Percentiles rank a stretch among this genome's conserved stretches.
Conservation (phyloP, 92 coral and sea anemone genomes). For the Desmophyllum pertusum region DNA sequence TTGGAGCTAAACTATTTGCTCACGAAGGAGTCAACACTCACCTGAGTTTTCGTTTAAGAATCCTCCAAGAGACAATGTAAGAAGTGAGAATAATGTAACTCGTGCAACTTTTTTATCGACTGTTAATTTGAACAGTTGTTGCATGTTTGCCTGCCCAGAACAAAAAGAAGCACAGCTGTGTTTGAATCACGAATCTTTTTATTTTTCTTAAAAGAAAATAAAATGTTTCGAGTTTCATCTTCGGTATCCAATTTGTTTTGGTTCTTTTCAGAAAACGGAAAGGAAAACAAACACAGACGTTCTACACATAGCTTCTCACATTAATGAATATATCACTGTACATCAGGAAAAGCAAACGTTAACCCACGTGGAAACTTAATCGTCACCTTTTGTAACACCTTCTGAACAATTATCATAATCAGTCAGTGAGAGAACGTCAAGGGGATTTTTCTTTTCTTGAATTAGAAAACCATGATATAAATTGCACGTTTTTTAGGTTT, state of each 20-base stretch:
- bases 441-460: not conserved
- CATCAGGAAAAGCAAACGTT: not conserved
- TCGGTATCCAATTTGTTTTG: not conserved
- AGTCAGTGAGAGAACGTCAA: not conserved
- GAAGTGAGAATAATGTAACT: not conserved
- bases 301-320: conserved; percentile 1
- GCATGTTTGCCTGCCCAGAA: not conserved
- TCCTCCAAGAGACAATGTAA: not conserved
- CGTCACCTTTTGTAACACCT: not conserved
- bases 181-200: not conserved
- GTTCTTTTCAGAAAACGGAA: not conserved
- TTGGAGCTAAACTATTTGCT: too few species aligned
- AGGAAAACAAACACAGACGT: not conserved
- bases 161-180: not conserved
- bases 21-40: not conserved
- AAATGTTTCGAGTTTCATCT: not conserved
- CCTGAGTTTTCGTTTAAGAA: not conserved
- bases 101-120: not conserved
- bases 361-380: not conserved
- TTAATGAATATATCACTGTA: not conserved
- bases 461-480: too few species aligned
- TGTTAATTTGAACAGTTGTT: conserved; percentile 6
- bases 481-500: too few species aligned
- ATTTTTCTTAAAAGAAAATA: not conserved
- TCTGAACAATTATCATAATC: not conserved